phyloP scores from a whole-genome alignment of 2,797 vertebrate genomes.

The Thamnophis elegans region DNA sequence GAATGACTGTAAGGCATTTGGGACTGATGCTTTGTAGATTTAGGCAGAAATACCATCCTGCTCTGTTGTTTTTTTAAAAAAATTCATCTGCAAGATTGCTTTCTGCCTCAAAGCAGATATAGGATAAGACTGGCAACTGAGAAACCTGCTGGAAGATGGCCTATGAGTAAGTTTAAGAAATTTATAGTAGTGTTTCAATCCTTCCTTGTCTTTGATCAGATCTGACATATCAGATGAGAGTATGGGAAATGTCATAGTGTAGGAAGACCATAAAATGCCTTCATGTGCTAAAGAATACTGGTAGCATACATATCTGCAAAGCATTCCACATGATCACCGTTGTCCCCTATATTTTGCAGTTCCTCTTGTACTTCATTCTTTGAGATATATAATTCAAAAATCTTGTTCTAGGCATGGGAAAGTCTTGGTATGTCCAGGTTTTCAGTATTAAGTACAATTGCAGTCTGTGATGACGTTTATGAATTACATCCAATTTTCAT shows the following conservation, averaged over 20 bases:
- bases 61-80: neutral
- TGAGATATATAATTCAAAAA: neutral
- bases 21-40: neutral
- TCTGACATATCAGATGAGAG: neutral
- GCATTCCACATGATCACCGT: neutral
- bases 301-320: neutral
- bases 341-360: neutral
- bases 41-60: neutral
- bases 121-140: neutral
- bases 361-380: neutral
- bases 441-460: neutral
- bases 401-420: neutral
- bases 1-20: neutral
- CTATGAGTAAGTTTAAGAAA: neutral
- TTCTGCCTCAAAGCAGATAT: neutral
- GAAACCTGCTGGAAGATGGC: neutral
- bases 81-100: neutral
- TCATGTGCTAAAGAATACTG: neutral
- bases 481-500: neutral
- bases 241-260: neutral
- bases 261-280: neutral
- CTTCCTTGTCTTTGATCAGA: neutral
- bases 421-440: too few relatives aligned
- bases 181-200: neutral
- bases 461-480: neutral